These are phyloP conservation scores for Scaptomyza graminum DNA, from an alignment of 1,140 invertebrate species.

Conservation along the genomic window DNA sequence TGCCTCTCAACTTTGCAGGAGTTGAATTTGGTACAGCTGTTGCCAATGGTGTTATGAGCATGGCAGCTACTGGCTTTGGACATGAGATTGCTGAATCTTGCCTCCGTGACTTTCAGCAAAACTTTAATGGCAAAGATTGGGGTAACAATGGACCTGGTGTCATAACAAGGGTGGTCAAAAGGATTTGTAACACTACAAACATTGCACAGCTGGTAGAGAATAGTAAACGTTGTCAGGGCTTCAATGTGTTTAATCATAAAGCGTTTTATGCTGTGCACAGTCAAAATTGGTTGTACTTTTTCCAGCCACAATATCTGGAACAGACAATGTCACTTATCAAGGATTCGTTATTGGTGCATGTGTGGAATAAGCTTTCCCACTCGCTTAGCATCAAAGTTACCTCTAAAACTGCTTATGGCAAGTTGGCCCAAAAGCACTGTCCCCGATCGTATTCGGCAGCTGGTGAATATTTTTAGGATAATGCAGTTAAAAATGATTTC, in stretches of 20 bases:
- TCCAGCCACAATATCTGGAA: constrained; percentile 84
- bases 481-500: background rate
- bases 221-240: constrained; percentile 85
- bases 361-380: constrained; percentile 88
- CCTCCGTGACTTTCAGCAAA: constrained; percentile 85
- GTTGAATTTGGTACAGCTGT: constrained; percentile 86
- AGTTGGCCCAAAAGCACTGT: constrained; percentile 86
- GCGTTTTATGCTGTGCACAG: constrained; percentile 88
- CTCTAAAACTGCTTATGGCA: constrained; percentile 85
- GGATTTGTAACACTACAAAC: constrained; percentile 85
- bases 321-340: constrained; percentile 84
- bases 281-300: constrained; percentile 86
- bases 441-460: constrained; percentile 85
- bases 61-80: constrained; percentile 85
- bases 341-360: constrained; percentile 86
- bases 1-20: constrained; percentile 87
- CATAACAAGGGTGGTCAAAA: constrained; percentile 87
- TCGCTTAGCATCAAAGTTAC: constrained; percentile 83
- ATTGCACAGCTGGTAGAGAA: constrained; percentile 85
- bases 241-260: constrained; percentile 86
- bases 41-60: constrained; percentile 87
- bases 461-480: constrained; percentile 82
- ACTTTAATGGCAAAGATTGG: constrained; percentile 87
- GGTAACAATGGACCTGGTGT: constrained; percentile 90
- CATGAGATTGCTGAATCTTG: constrained; percentile 86